A percentile compares a stretch with the other conserved stretches of the same genome.
These are phyloP conservation scores for Philaethria dido DNA, from an alignment of 2,888 invertebrate genomes.

Conservation along the genomic window DNA sequence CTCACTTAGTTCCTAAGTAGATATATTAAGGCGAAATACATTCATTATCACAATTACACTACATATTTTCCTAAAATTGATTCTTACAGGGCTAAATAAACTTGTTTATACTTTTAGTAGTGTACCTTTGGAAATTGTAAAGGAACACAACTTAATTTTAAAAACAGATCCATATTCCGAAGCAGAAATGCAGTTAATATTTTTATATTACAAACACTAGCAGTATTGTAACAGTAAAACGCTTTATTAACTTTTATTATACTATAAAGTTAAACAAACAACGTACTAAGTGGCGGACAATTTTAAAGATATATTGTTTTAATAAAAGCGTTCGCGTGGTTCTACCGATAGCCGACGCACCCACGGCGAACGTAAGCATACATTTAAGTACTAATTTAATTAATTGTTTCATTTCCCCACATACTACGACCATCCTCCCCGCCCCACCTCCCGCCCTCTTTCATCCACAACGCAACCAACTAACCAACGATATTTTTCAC, in stretches of 20 bases:
- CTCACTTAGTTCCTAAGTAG: too few species aligned
- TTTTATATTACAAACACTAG: conserved; percentile 18
- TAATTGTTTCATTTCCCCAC: conserved; percentile 77
- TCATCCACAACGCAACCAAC: conserved; percentile 41
- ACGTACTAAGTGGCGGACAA: conserved; percentile 43
- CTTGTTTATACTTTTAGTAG: too few species aligned
- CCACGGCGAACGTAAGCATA: conserved; percentile 58
- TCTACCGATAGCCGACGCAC: conserved; percentile 52
- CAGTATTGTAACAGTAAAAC: conserved; percentile 13
- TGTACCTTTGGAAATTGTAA: too few species aligned
- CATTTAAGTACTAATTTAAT: conserved; percentile 78
- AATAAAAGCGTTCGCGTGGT: conserved; percentile 61
- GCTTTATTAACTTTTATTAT: conserved; percentile 35
- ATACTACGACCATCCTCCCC: conserved; percentile 49
- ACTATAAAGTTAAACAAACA: conserved; percentile 37
- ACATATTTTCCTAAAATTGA: neutral
- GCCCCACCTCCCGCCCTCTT: conserved; percentile 24
- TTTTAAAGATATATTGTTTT: conserved; percentile 72
- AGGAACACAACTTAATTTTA: neutral
- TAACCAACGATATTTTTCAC: conserved; percentile 71
- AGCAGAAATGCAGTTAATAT: neutral
- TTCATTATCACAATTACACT: too few species aligned
- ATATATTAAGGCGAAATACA: too few species aligned
- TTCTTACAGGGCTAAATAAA: neutral
- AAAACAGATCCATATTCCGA: neutral